Percentiles rank a stretch among this genome's conserved stretches.
Conservation (phyloP, 2,113 vertebrate species). For the Stigmatopora argus region DNA sequence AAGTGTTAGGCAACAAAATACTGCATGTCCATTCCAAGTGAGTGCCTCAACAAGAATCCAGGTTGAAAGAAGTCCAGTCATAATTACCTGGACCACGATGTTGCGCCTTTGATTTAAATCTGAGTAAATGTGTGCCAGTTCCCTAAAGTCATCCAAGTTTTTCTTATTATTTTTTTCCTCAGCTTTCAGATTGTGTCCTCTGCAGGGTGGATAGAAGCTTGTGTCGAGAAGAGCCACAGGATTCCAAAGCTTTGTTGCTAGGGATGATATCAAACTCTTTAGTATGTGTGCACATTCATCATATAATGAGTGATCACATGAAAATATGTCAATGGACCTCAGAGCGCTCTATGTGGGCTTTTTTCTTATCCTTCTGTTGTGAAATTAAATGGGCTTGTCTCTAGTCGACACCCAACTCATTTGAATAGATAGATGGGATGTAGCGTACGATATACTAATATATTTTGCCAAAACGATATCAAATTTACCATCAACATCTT, state of each 20-base stretch:
- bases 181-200: slow-evolving; percentile 58
- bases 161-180: slow-evolving; percentile 30
- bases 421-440: no score
- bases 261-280: neutral
- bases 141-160: slow-evolving; percentile 22
- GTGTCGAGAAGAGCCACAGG: slow-evolving; percentile 77
- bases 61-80: neutral
- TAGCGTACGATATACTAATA: no score
- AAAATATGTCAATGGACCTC: neutral
- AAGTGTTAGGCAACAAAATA: neutral
- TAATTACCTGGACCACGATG: neutral
- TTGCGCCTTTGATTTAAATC: slow-evolving; percentile 2
- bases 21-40: neutral
- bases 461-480: no score
- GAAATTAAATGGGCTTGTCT: no score
- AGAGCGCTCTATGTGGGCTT: neutral
- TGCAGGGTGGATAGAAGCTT: slow-evolving; percentile 78
- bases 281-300: neutral
- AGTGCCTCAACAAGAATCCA: neutral
- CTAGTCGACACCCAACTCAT: no score
- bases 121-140: slow-evolving; percentile 11
- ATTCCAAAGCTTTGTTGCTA: slow-evolving; percentile 82
- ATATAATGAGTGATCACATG: neutral
- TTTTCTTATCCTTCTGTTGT: no score
- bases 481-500: no score